Evolutionary conservation across 1,140 invertebrate species (phyloP), one percentile per base, ranked within the genome.

Genomic region (Pteromalus puparum): DNA sequence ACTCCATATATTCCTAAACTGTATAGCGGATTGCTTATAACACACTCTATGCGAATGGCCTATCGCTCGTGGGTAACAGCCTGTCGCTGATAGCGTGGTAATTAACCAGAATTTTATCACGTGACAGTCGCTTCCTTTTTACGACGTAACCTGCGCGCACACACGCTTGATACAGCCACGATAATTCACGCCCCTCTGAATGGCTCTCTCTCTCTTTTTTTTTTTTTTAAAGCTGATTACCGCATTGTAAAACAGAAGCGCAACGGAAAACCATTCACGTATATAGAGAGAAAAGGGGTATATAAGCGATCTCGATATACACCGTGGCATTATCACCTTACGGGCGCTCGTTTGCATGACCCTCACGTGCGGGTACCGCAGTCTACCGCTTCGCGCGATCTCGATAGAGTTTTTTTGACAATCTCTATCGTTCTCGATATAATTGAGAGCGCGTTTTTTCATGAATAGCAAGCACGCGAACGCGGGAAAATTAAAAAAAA

Each of bases 271-370:
- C n/a, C n/a, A n/a, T n/a, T n/a, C n/a, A n/a, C n/a, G n/a, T n/a
- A n/a, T n/a, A n/a, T n/a, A n/a, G 24, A 68, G 65, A 24, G 2
- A 68, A 28, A 28, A 26, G 6, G n/a, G 67, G 65, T 12, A 67
- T 9, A 67, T 26, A 10, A 5, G 7, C 87, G 84, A 88, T 87
- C 87, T 87, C 82, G 78, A 88, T 88, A 88, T 87, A n/a, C n/a
- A n/a, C n/a, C n/a, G 30, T 86, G 87, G 86, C 85, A 88, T 89
- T 88, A 89, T 89, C 88, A 88, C 86, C 83, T 86, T 82, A 73
- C 21, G 38, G 38, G 2, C 28, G 10, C 87, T 88, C 88, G 81
- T 89, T 88, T 87, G 88, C 86, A 88, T 87, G 81, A 80, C 76
- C 53, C 82, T 89, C 87, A 87, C 88, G 88, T 87, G 87, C 65